Conservation (phyloP, 2,888 invertebrate species). For the Apoda limacodes region DNA sequence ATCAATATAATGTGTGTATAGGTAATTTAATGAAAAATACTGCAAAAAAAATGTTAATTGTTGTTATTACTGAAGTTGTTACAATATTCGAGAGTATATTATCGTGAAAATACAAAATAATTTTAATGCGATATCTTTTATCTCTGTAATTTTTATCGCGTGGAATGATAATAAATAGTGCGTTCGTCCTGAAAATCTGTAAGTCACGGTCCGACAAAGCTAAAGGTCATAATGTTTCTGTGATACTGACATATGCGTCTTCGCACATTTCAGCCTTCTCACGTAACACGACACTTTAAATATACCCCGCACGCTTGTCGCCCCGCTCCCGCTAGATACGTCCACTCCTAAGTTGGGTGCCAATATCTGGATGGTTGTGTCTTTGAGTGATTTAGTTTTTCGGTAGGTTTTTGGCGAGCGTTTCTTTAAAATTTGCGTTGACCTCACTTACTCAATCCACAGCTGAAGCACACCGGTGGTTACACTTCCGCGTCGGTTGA, state of each 20-base stretch:
- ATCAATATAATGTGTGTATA: constrained; percentile 49
- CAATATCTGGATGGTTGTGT: not conserved
- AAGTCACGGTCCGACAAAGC: constrained; percentile 26
- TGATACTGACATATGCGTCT: constrained; percentile 28
- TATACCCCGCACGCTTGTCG: constrained; percentile 1
- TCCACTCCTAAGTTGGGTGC: constrained; percentile 1
- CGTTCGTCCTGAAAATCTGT: too few relatives aligned
- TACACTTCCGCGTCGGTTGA: constrained; percentile 16
- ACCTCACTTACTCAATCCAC: too few relatives aligned
- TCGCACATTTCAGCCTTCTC: constrained; percentile 5
- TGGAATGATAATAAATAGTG: constrained; percentile 54
- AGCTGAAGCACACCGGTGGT: constrained; percentile 12
- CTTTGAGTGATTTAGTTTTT: constrained; percentile 1
- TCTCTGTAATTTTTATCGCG: constrained; percentile 39
- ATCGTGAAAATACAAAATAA: constrained; percentile 51
- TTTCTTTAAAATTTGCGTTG: constrained; percentile 7
- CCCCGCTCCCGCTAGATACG: constrained; percentile 3
- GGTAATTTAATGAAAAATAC: constrained; percentile 53
- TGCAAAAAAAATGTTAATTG: constrained; percentile 61
- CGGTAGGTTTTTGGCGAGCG: too few relatives aligned
- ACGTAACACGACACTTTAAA: not conserved
- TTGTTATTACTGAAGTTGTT: constrained; percentile 71
- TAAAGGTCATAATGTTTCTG: constrained; percentile 32
- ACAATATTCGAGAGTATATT: constrained; percentile 71
- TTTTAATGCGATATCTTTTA: constrained; percentile 49